A percentile compares a stretch with the other conserved stretches of the same genome.
These are phyloP conservation scores for Euphonia xanthogaster DNA, from an alignment of 2,797 vertebrate species.

Conservation along the genomic window DNA sequence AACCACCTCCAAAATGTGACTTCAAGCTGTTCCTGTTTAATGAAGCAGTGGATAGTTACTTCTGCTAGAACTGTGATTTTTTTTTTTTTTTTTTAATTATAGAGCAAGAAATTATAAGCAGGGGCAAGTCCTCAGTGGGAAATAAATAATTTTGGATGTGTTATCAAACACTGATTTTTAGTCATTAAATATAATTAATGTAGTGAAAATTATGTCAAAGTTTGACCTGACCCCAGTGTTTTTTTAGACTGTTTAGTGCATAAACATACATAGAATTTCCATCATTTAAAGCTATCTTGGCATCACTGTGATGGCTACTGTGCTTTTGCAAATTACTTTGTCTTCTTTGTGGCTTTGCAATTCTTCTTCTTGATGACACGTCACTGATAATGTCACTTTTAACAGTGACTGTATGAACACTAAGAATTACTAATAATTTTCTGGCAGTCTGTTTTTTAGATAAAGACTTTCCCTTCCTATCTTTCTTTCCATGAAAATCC, in stretches of 20 bases:
- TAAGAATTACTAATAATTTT: slow-evolving; percentile 67
- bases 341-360: slow-evolving; percentile 32
- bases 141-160: neutral
- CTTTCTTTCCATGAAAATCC: neutral
- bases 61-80: neutral
- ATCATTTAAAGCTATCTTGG: slow-evolving; percentile 36
- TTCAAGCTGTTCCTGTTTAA: neutral
- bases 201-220: neutral
- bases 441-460: slow-evolving; percentile 6
- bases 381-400: slow-evolving; percentile 70
- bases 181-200: neutral
- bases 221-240: neutral
- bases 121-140: neutral
- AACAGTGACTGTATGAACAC: slow-evolving; percentile 43
- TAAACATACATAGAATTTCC: slow-evolving; percentile 1
- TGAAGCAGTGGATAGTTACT: neutral
- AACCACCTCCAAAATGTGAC: neutral
- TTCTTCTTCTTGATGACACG: slow-evolving; percentile 53
- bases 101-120: neutral
- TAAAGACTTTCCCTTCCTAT: neutral
- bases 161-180: neutral
- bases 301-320: slow-evolving; percentile 42
- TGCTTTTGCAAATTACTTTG: slow-evolving; percentile 69
- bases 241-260: slow-evolving; percentile 2
- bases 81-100: neutral